Evolutionary conservation across 23 tunicate species (phyloP).

Genomic region (Halocynthia roretzi): DNA sequence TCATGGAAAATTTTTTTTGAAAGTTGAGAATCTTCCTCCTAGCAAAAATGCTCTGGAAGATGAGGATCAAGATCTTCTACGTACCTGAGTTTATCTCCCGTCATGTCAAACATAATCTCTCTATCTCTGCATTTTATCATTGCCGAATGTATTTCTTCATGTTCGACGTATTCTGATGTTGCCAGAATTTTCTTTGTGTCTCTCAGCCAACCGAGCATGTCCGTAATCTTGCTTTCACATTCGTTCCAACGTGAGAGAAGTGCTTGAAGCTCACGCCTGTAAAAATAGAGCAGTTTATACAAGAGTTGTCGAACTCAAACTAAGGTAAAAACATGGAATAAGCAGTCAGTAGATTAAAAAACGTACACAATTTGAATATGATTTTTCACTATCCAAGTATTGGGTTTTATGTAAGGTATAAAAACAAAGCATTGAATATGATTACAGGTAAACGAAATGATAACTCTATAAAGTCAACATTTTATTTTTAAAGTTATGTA

Average conservation of each 20-base stretch:
- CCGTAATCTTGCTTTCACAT: conserved; percentile 41
- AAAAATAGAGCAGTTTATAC: not conserved
- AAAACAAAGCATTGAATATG: no score
- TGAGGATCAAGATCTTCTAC: no score
- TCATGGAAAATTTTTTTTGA: not conserved
- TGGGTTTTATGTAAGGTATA: no score
- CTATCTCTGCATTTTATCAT: conserved; percentile 58
- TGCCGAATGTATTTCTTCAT: conserved; percentile 46
- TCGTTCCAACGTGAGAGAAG: conserved; percentile 17
- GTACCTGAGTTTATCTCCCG: conserved; percentile 39
- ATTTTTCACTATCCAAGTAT: no score
- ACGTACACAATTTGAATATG: no score
- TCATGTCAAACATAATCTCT: conserved; percentile 71
- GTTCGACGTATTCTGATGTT: conserved; percentile 5
- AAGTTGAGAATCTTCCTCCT: no score
- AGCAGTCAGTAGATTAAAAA: not conserved
- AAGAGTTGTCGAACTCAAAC: no score
- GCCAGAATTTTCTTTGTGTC: conserved; percentile 25
- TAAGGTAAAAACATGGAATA: not conserved
- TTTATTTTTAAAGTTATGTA: no score
- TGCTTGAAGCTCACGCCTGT: conserved; percentile 34
- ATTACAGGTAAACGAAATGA: no score
- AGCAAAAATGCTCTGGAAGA: no score
- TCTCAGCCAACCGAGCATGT: conserved; percentile 32
- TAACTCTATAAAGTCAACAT: no score